Evolutionary conservation across 2,797 vertebrate species (phyloP), one percentile per base, ranked within the genome.

Genomic region (Spea hammondii): DNA sequence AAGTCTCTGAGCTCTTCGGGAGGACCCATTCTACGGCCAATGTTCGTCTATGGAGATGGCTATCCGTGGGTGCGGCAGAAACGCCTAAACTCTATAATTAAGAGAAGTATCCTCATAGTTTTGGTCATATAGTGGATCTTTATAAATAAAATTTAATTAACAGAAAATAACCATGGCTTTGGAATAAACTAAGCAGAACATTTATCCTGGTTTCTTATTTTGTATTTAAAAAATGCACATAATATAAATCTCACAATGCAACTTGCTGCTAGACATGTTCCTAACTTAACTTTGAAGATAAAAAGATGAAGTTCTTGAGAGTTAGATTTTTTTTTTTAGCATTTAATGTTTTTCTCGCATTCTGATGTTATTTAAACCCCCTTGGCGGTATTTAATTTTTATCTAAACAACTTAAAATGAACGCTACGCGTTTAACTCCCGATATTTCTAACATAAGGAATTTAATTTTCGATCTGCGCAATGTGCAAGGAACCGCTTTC

Each of bases 321-420:
- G 55, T 79, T 64, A 68, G 71, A 70, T 60, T 75, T 14, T 49
- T 68, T 4, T 67, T 75, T 65, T 32, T 32, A 32, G 32, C 32
- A 67, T 68, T 75, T 70, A 59, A 80, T 80, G 46, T 70, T 69
- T 32, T 62, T 75, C 65, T 70, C 66, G 65, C 57, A 55, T 70
- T 62, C 44, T 79, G 78, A 80, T 67, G 49, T 80, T 65, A 80
- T 75, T 75, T 80, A 80, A 80, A 75, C 12, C 12, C 66, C 70
- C 54, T 65, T 51, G 32, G 67, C 54, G 44, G 72, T 46, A 14
- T 75, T 69, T 47, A 65, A 69, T 80, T 80, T 55, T 75, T 66
- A 79, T 75, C 78, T 14, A 54, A 46, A 51, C 14, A 48, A 68
- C 55, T 62, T 59, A 59, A 65, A 78, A 78, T 11, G 65, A 79